Conservation (phyloP, 2,888 invertebrate genomes). For the Cheilosia urbana region DNA sequence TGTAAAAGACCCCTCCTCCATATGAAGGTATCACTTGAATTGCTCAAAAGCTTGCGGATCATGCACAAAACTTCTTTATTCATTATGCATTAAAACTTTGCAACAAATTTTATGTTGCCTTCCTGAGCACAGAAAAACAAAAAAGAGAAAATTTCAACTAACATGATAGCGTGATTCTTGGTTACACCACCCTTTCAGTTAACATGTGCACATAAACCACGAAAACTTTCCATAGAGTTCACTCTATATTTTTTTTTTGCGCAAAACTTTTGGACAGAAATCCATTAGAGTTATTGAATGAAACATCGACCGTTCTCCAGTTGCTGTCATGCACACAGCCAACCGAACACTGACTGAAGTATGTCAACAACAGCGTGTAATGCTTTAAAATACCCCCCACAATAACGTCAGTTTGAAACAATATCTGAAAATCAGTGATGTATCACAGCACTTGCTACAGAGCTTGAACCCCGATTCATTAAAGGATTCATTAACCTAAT, state of each 20-base stretch:
- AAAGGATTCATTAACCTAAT: slow-evolving; percentile 73
- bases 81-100: neutral
- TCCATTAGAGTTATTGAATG: slow-evolving; percentile 73
- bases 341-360: slow-evolving; percentile 47
- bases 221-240: slow-evolving; percentile 33
- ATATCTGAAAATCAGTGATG: slow-evolving; percentile 19
- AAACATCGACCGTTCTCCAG: slow-evolving; percentile 47
- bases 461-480: slow-evolving; percentile 47
- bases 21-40: no score
- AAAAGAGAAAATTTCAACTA: neutral
- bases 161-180: slow-evolving; percentile 54
- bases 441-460: slow-evolving; percentile 18
- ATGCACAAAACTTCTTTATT: neutral
- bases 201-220: slow-evolving; percentile 61
- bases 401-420: slow-evolving; percentile 38
- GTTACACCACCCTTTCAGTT: slow-evolving; percentile 37
- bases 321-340: slow-evolving; percentile 48
- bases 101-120: neutral
- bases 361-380: slow-evolving; percentile 33
- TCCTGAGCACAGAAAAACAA: slow-evolving; percentile 1
- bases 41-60: no score
- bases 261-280: slow-evolving; percentile 63
- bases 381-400: slow-evolving; percentile 3
- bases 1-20: no score
- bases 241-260: slow-evolving; percentile 38